Base-by-base conservation (phyloP, 2,888 invertebrate species). In the Agonopterix subpropinquella region DNA sequence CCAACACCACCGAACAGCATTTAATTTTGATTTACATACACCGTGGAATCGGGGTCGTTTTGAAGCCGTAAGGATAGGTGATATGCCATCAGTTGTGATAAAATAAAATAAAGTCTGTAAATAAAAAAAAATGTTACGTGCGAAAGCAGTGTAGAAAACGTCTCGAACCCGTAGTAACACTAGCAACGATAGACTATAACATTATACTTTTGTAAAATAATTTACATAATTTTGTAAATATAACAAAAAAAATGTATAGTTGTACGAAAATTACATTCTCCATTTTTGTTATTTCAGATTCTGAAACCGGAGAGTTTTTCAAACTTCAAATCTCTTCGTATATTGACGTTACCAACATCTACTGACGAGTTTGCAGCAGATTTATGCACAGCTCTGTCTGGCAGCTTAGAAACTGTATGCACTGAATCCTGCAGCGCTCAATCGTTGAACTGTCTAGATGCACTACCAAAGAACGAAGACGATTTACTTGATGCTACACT, bases 341-440 rank as follows among this genome's bases (percentile, higher is more conserved):
- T 67, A 53, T 45, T 89, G 41, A 80, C 68, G 8, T 59, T 89
- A 47, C 81, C 88, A 8, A 59, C 60, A 41, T 58, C 69, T 47
- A 69, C 70, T 5, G 44, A 65, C 7, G 71, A 70, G 13, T 54
- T 81, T 41, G 53, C 72, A 10, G 62, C 77, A 50, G 70, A 82
- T 53, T 59, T 89, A 47, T 89, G 89, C 58, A 55, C 54, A 41
- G 59, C 71, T 48, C 61, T 81, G 41, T 76, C 74, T 54, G 62
- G 61, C 18, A 70, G 67, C 45, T 70, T 87, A 54, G 68, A 71
- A 55, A 65, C 62, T 10, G 74, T 87, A 37, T 89, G 87, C 52
- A 73, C 73, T 13, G 77, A 61, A 52, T 64, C 79, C 10, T 87
- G 86, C 54, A 58, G 55, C 15, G 50, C 50, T 8, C 58, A 76